These are phyloP conservation scores for Salvelinus sp. DNA, from an alignment of 2,113 vertebrate species.

Conservation along the genomic window DNA sequence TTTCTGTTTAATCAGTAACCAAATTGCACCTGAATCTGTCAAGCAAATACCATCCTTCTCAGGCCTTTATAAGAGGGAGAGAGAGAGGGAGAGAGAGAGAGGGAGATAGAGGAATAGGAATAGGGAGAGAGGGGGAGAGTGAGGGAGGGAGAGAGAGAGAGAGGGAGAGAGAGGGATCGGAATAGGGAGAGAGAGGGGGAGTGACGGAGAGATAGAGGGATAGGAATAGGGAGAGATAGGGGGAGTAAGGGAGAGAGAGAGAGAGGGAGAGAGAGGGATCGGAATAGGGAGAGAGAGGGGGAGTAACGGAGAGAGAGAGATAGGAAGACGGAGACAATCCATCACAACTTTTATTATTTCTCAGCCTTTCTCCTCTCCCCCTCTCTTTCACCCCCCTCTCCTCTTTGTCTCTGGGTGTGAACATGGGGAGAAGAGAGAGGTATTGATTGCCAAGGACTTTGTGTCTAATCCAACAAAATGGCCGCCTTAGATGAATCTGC, in stretches of 20 bases:
- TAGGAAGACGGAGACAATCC: conserved; percentile 29
- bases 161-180: too few relatives aligned
- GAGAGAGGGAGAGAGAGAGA: too few relatives aligned
- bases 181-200: background rate
- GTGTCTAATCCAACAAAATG: conserved; percentile 30
- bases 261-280: background rate
- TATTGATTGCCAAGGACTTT: conserved; percentile 36
- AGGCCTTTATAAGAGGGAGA: background rate
- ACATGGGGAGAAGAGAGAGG: background rate
- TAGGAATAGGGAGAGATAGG: background rate
- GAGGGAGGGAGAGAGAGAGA: too few relatives aligned
- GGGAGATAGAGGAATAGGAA: background rate
- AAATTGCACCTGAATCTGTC: background rate
- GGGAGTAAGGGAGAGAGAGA: background rate
- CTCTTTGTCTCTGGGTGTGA: conserved; percentile 26
- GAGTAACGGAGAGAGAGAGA: conserved; percentile 11
- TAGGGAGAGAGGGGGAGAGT: background rate
- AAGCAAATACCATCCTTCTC: background rate
- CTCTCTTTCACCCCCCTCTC: conserved; percentile 10
- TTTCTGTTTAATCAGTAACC: background rate
- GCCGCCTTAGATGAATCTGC: conserved; percentile 21
- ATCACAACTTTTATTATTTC: conserved; percentile 36
- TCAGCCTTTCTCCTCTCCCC: conserved; percentile 1
- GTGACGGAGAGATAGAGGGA: background rate
- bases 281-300: background rate